phyloP scores from a whole-genome alignment of 53 echinoderm and acorn worm species.

The Zoroaster sp. region DNA sequence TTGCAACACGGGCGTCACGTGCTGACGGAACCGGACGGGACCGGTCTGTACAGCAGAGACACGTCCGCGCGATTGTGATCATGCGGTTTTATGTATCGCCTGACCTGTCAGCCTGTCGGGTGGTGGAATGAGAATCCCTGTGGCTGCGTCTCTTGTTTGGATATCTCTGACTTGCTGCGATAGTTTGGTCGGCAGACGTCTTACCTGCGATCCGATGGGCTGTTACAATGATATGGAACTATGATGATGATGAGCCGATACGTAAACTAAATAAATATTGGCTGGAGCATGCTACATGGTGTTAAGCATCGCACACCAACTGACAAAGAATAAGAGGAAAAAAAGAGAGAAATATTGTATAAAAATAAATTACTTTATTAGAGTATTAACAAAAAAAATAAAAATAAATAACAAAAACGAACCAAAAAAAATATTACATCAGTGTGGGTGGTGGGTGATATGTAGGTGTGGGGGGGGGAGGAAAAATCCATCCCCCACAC shows the following conservation, averaged over 20 bases:
- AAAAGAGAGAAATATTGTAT: background rate
- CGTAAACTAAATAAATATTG: background rate
- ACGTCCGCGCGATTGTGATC: background rate
- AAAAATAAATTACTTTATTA: background rate
- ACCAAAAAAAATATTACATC: background rate
- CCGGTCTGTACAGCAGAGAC: background rate
- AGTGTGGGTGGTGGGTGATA: constrained; percentile 53
- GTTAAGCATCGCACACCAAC: background rate
- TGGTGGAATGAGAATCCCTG: background rate
- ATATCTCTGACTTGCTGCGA: background rate
- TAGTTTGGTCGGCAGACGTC: background rate
- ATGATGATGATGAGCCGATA: background rate
- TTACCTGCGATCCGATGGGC: background rate
- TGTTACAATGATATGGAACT: background rate
- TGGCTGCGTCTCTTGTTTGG: background rate
- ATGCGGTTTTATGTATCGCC: background rate
- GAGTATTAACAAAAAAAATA: constrained; percentile 8
- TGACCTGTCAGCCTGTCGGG: constrained; percentile 4
- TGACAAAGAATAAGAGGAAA: background rate
- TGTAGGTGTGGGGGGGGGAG: constrained; percentile 33
- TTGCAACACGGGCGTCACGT: background rate
- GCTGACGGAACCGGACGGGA: background rate
- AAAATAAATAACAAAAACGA: constrained; percentile 7
- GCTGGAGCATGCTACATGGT: constrained; percentile 6
- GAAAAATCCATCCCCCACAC: background rate